Evolutionary conservation across 1,140 invertebrate genomes (phyloP).

Genomic region (Plectrocnemia conspersa): DNA sequence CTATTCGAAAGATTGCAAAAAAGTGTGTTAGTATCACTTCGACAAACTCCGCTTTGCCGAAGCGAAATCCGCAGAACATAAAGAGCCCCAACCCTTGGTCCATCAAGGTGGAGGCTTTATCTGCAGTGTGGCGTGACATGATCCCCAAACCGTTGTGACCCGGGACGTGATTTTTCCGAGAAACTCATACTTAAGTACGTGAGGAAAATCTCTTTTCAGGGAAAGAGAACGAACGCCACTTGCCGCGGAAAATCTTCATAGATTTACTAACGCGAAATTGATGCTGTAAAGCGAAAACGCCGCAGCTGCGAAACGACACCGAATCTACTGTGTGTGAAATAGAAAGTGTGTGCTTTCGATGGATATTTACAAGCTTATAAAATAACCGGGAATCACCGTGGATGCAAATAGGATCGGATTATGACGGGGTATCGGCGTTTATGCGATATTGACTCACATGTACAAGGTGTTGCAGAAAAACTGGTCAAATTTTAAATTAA

Average conservation of each 20-base stretch:
- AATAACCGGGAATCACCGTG: too few relatives aligned
- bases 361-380: too few relatives aligned
- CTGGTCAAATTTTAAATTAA: too few relatives aligned
- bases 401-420: too few relatives aligned
- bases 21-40: too few relatives aligned
- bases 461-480: too few relatives aligned
- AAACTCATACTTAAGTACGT: constrained; percentile 20
- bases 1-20: too few relatives aligned
- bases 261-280: constrained; percentile 18
- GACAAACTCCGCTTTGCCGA: neutral
- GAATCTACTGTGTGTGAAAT: too few relatives aligned
- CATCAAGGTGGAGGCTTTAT: constrained; percentile 10
- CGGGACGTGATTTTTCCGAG: constrained; percentile 12
- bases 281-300: constrained; percentile 10
- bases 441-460: too few relatives aligned
- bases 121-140: constrained; percentile 6
- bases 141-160: constrained; percentile 1
- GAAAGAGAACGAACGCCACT: neutral
- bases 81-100: neutral
- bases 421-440: too few relatives aligned
- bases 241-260: constrained; percentile 18
- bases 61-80: neutral
- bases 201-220: constrained; percentile 20
- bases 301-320: too few relatives aligned
- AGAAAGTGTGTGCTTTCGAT: too few relatives aligned